Conservation (phyloP, 2,888 invertebrate genomes). For the Nycteola revayana region DNA sequence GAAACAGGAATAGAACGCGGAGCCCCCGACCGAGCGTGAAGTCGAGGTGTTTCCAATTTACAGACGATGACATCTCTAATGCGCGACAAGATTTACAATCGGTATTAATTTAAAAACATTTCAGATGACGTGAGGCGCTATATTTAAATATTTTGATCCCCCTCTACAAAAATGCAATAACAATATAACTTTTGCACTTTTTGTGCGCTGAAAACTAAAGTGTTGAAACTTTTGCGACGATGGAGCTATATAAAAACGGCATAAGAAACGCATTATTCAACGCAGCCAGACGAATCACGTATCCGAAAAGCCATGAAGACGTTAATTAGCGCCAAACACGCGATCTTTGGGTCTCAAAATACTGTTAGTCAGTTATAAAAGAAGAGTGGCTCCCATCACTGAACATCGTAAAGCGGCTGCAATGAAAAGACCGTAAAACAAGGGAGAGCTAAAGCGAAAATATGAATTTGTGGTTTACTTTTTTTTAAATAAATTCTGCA, state of each 20-base stretch:
- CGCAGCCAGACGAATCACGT: conserved; percentile 62
- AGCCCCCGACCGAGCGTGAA: conserved; percentile 49
- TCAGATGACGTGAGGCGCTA: conserved; percentile 60
- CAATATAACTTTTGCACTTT: conserved; percentile 9
- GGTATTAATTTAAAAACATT: conserved; percentile 68
- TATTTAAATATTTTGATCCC: conserved; percentile 53
- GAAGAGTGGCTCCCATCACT: conserved; percentile 61
- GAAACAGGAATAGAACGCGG: conserved; percentile 66
- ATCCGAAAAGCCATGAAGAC: conserved; percentile 54
- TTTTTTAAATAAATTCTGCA: conserved; percentile 43
- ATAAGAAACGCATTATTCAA: conserved; percentile 55
- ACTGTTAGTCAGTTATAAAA: conserved; percentile 59
- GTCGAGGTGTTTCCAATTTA: conserved; percentile 73
- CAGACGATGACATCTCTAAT: conserved; percentile 49
- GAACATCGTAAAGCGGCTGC: conserved; percentile 69
- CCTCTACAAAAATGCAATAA: conserved; percentile 21
- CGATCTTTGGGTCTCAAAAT: conserved; percentile 58
- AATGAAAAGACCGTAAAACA: conserved; percentile 76
- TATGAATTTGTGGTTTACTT: conserved; percentile 60
- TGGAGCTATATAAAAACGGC: conserved; percentile 40
- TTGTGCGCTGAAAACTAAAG: conserved; percentile 24
- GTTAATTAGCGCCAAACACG: conserved; percentile 75
- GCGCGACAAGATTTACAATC: conserved; percentile 69
- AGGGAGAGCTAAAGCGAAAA: conserved; percentile 56
- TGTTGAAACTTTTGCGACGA: conserved; percentile 29